These are phyloP conservation scores for Vimba vimba DNA, from an alignment of 2,113 vertebrate genomes.

Conservation along the genomic window DNA sequence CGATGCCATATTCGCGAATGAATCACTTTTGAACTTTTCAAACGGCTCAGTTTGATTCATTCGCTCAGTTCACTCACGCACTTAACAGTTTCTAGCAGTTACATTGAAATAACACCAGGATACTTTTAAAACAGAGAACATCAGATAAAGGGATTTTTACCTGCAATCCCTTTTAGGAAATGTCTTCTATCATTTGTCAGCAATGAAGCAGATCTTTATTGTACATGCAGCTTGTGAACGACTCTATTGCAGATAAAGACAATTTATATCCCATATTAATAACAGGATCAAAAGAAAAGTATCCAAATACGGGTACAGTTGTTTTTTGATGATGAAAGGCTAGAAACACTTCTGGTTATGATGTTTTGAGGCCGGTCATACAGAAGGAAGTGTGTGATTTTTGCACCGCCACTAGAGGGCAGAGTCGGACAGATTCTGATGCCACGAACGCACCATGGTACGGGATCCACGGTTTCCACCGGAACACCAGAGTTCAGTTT, in stretches of 20 bases:
- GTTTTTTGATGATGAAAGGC: too few species aligned
- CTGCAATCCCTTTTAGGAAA: too few species aligned
- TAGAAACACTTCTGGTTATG: too few species aligned
- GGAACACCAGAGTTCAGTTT: not conserved
- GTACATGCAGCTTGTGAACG: not conserved
- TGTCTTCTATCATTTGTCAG: too few species aligned
- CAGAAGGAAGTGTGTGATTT: conserved; percentile 28
- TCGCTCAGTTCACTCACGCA: not conserved
- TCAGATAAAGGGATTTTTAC: too few species aligned
- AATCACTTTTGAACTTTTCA: too few species aligned
- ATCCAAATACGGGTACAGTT: too few species aligned
- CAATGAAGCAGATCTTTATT: not conserved
- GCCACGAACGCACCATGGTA: not conserved
- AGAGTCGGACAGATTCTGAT: not conserved
- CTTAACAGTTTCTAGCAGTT: too few species aligned
- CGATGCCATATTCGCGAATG: too few species aligned
- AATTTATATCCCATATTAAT: not conserved
- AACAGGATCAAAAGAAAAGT: conserved; percentile 39
- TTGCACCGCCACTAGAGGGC: conserved; percentile 15
- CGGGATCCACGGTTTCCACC: not conserved
- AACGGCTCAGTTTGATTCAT: not conserved
- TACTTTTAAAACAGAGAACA: too few species aligned
- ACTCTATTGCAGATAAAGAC: not conserved
- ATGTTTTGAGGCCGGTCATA: too few species aligned
- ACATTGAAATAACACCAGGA: too few species aligned